Evolutionary conservation across 2,888 invertebrate genomes (phyloP).

Genomic region (Rotaria sp.): DNA sequence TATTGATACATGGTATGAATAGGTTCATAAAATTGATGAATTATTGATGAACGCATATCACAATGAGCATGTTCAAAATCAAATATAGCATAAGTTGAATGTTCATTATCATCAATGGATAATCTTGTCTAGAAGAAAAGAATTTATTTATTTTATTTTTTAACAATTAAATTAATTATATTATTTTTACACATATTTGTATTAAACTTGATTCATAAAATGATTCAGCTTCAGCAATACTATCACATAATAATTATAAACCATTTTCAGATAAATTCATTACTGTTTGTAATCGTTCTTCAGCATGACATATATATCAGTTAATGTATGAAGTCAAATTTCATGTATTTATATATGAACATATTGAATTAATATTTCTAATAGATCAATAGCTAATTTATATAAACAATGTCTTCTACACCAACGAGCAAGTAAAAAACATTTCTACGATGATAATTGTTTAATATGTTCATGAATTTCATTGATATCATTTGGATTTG

Average conservation of each 20-base stretch:
- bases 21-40: slow-evolving; percentile 18
- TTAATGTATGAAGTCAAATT: neutral
- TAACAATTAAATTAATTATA: too few relatives aligned
- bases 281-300: neutral
- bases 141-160: too few relatives aligned
- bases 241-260: neutral
- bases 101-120: neutral
- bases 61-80: slow-evolving; percentile 5
- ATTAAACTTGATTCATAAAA: slow-evolving; percentile 28
- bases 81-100: neutral
- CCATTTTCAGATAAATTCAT: neutral
- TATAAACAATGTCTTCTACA: slow-evolving; percentile 23
- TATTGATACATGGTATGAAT: neutral
- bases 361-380: neutral
- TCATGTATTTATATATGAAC: neutral
- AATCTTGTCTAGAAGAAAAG: neutral
- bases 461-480: slow-evolving; percentile 4
- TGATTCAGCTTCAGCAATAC: neutral
- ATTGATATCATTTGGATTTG: neutral
- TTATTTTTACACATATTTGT: neutral
- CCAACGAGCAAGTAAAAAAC: slow-evolving; percentile 27
- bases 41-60: slow-evolving; percentile 22
- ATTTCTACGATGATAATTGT: neutral
- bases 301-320: neutral
- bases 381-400: neutral